phyloP scores from a whole-genome alignment of 1,140 invertebrate genomes.

The Acromyrmex echinatior region DNA sequence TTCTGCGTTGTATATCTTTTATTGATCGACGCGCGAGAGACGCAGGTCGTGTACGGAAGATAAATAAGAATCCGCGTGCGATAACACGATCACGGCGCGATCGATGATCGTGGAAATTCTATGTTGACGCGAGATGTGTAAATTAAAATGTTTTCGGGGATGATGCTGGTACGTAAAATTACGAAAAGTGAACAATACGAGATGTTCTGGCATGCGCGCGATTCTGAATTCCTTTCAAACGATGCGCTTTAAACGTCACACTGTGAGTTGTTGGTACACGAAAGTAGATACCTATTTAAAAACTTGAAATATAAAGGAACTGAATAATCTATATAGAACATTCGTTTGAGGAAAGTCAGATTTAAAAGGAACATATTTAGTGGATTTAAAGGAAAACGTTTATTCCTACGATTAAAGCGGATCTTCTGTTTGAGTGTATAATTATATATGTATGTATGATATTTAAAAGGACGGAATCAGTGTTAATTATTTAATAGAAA shows the following conservation, averaged over 20 bases:
- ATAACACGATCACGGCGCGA: neutral
- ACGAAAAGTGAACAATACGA: slow-evolving; percentile 24
- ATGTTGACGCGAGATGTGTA: slow-evolving; percentile 11
- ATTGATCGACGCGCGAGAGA: slow-evolving; percentile 6
- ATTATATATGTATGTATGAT: neutral
- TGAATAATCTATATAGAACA: neutral
- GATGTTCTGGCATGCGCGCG: slow-evolving; percentile 18
- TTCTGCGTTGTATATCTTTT: neutral
- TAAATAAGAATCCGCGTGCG: neutral
- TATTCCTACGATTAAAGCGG: neutral
- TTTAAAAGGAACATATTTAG: neutral
- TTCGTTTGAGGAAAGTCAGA: neutral
- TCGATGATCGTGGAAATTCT: neutral
- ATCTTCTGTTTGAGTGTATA: neutral
- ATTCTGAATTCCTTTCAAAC: neutral
- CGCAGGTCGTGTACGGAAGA: neutral
- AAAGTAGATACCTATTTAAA: neutral
- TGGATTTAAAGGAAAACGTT: neutral
- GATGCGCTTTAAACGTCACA: slow-evolving; percentile 9
- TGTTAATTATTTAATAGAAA: neutral
- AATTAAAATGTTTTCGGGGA: slow-evolving; percentile 11
- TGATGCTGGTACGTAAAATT: slow-evolving; percentile 6
- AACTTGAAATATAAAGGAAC: neutral
- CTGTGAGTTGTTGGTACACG: neutral
- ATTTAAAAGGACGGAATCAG: neutral